phyloP scores from a whole-genome alignment of 1,140 invertebrate genomes.

The Euwallacea fornicatus region DNA sequence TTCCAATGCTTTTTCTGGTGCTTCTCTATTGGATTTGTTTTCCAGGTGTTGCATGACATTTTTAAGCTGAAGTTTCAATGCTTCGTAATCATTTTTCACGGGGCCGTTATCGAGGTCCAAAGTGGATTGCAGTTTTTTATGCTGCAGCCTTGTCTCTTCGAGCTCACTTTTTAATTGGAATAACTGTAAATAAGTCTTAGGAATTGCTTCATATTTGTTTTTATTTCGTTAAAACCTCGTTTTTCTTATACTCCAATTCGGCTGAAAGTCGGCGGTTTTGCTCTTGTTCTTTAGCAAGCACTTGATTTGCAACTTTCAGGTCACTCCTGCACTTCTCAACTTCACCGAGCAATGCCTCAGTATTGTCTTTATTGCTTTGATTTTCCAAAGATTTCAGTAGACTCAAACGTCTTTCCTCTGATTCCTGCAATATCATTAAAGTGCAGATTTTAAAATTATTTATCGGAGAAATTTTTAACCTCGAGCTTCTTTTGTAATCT shows the following conservation, averaged over 20 bases:
- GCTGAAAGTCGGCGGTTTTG: constrained; percentile 15
- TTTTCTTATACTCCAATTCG: constrained; percentile 15
- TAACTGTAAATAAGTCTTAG: background rate
- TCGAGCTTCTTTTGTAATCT: constrained; percentile 32
- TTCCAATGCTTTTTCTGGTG: constrained; percentile 17
- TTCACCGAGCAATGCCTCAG: constrained; percentile 22
- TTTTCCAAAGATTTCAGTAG: constrained; percentile 31
- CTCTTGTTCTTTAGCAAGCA: background rate
- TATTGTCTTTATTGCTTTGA: constrained; percentile 27
- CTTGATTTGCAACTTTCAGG: background rate
- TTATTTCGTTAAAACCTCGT: constrained; percentile 9
- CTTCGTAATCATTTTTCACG: constrained; percentile 38
- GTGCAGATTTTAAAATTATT: background rate
- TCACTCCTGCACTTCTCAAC: constrained; percentile 23
- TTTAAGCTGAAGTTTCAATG: constrained; percentile 33
- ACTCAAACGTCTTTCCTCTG: constrained; percentile 30
- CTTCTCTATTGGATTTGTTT: constrained; percentile 18
- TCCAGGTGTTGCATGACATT: constrained; percentile 37
- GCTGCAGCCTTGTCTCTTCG: constrained; percentile 5
- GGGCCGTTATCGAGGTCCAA: background rate
- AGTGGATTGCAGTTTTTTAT: no score
- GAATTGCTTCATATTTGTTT: background rate
- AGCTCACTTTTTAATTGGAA: constrained; percentile 17
- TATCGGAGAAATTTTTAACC: constrained; percentile 24
- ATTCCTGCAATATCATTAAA: constrained; percentile 24